Base-by-base conservation (phyloP, 1,140 invertebrate species). In the Calephelis nemesis region DNA sequence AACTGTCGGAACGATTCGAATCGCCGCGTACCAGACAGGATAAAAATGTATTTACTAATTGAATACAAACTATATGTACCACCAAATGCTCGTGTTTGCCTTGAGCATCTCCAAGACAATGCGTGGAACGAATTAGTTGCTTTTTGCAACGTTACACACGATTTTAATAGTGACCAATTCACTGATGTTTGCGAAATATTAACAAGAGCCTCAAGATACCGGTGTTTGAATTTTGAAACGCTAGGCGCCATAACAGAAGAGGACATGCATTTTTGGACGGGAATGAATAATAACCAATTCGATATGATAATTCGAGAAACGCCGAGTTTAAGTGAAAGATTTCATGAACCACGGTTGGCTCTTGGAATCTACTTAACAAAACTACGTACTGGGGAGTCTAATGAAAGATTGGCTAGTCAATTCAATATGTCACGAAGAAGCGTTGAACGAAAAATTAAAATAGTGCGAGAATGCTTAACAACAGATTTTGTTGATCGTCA, bases 261-360 rank as follows among this genome's bases (percentile, higher is more conserved):
- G 7, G 60, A 62, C 30, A 62, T 62, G 60, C 6, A 45, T 62
- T 62, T 62, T 62, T 62, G 60, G 60, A 62, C 60, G 10, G 40
- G 40, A 12, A 5, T 40, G 10, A 62, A 62, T 10, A 62, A 62
- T 47, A 42, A 62, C 5, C 60, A 62, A 0, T 62, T 45, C 11
- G 9, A 62, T 9, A 12, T 8, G 12, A 62, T 47, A 62, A 10
- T 62, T 10, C 30, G 47, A 42, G 30, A 62, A 62, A 62, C 60
- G 5, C 60, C 60, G 10, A 42, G 9, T 45, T 42, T 62, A 40
- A 12, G 39, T 12, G 8, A 42, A 62, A 62, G 60, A 62, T n/a
- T n/a, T n/a, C 30, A 40, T 42, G n/a, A 62, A 12, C 60, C 30
- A 40, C 30, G n/a, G n/a, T n/a, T n/a, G n/a, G n/a, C 60, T 40